Evolutionary conservation across 2,888 invertebrate genomes (phyloP).

Genomic region (Metopia argyrocephala): DNA sequence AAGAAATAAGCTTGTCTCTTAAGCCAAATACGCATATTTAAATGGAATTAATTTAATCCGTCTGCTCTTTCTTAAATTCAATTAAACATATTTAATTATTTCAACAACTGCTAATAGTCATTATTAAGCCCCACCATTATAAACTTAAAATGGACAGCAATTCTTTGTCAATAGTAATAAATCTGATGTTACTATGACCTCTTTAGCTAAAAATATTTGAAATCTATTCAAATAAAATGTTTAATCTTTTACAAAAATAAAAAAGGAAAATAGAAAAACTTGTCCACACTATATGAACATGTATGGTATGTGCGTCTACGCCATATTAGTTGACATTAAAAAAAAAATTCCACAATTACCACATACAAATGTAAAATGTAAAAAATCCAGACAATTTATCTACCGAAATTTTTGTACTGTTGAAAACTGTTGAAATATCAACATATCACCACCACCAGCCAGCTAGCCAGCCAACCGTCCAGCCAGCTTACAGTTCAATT

Average conservation of each 20-base stretch:
- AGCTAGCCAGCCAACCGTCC: not conserved
- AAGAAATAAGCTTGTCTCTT: no score
- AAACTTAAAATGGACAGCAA: no score
- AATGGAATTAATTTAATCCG: no score
- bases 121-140: no score
- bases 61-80: no score
- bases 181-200: not conserved
- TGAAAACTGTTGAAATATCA: slow-evolving; percentile 40
- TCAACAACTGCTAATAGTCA: no score
- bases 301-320: no score
- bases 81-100: no score
- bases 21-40: no score
- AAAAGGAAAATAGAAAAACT: not conserved
- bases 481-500: slow-evolving; percentile 27
- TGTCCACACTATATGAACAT: no score
- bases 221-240: not conserved
- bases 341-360: not conserved
- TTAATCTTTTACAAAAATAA: not conserved
- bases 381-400: slow-evolving; percentile 4
- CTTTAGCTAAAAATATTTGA: not conserved
- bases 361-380: not conserved
- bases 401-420: slow-evolving; percentile 41
- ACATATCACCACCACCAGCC: slow-evolving; percentile 12
- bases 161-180: not conserved
- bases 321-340: not conserved